phyloP scores from a whole-genome alignment of 2,113 vertebrate species.

The Ochotona princeps region DNA sequence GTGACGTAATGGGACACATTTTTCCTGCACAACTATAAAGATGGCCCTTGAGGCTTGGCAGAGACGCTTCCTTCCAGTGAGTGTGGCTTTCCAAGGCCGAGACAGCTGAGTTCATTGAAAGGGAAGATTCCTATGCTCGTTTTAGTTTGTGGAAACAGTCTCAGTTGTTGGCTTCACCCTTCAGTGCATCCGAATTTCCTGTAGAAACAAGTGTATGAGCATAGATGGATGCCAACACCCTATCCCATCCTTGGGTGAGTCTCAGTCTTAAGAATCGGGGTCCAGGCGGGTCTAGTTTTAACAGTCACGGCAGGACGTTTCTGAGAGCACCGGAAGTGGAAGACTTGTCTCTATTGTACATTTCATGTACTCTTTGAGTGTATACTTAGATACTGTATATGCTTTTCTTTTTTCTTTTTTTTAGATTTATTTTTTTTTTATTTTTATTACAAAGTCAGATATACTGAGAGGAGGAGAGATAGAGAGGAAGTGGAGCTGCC shows the following conservation, averaged over 20 bases:
- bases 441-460: too few relatives aligned
- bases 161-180: not conserved
- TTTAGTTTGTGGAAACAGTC: not conserved
- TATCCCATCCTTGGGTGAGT: not conserved
- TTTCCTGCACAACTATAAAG: not conserved
- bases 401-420: too few relatives aligned
- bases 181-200: slow-evolving; percentile 20
- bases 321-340: not conserved
- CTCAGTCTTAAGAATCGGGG: not conserved
- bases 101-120: not conserved
- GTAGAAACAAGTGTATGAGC: not conserved
- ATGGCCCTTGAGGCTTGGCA: not conserved
- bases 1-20: not conserved
- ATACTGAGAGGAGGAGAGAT: too few relatives aligned
- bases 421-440: too few relatives aligned
- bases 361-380: not conserved
- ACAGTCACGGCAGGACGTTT: not conserved
- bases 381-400: not conserved
- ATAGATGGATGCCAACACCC: not conserved
- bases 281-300: not conserved
- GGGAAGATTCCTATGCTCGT: not conserved
- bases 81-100: not conserved
- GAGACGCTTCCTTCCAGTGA: not conserved
- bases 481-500: too few relatives aligned
- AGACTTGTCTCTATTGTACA: not conserved